Percentiles rank a stretch among this genome's conserved stretches.
Evolutionary conservation across 2,113 vertebrate species (phyloP).

Genomic region (Salvelinus sp.): DNA sequence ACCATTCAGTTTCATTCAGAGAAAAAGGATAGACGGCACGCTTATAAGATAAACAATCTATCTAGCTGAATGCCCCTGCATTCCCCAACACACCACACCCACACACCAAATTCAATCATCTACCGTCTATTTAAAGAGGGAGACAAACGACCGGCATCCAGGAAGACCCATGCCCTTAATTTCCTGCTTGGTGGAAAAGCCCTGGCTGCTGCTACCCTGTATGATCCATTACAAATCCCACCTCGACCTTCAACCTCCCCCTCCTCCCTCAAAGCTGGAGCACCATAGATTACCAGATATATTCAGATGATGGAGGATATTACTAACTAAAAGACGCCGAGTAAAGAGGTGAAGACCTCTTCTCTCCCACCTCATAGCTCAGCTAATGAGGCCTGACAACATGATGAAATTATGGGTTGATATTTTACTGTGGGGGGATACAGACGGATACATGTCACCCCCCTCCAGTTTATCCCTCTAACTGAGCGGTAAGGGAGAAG

Average conservation of each 20-base stretch:
- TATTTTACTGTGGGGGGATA: neutral
- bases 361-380: slow-evolving; percentile 56
- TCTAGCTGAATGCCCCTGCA: neutral
- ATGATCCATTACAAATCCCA: neutral
- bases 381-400: slow-evolving; percentile 57
- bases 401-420: too few species aligned
- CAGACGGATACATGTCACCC: neutral
- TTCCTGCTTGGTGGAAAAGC: slow-evolving; percentile 32
- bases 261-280: neutral
- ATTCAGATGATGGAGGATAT: slow-evolving; percentile 25
- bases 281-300: neutral
- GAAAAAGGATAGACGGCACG: too few species aligned
- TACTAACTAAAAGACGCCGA: slow-evolving; percentile 48
- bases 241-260: slow-evolving; percentile 21
- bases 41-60: too few species aligned
- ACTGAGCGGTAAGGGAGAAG: neutral
- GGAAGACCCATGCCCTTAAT: slow-evolving; percentile 29
- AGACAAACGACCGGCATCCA: slow-evolving; percentile 9
- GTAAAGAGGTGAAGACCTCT: slow-evolving; percentile 54
- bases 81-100: too few species aligned
- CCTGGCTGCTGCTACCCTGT: too few species aligned
- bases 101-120: neutral
- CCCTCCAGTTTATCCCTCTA: neutral
- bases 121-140: neutral
- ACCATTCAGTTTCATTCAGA: too few species aligned